Evolutionary conservation across 2,113 vertebrate species (phyloP), one percentile per base, ranked within the genome.

Genomic region (Lipotes vexillifer): DNA sequence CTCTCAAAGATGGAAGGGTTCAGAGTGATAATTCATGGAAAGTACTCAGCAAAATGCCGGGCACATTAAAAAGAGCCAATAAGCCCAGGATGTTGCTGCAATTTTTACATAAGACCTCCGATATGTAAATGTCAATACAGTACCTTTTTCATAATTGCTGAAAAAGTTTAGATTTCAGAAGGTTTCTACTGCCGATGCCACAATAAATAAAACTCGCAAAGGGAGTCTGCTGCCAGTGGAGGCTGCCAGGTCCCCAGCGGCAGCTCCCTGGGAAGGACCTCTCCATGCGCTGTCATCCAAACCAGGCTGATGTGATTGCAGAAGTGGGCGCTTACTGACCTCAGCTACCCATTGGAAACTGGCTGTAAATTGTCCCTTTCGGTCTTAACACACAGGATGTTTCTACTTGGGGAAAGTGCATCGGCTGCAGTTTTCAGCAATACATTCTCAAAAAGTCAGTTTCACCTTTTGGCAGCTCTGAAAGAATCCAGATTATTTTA

Each of bases 401-500:
- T 97, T 95, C 97, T 90, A 93, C 82, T 46, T 78, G 71, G 93
- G 80, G 96, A 97, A 99, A 98, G 59, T 94, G 97, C 97, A n/a
- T 5, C 41, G 77, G 96, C 96, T 97, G 98, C 98, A 98, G 75
- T 96, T 98, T 98, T 95, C 97, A 88, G 97, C 92, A 97, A 97
- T 95, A 92, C 57, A 33, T 97, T 94, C 98, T 98, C 96, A 82
- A 97, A 98, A 98, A 98, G 98, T 97, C 98, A 97, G 95, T 98
- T 98, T 97, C 96, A 97, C 97, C 98, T 98, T 98, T 97, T 98
- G 98, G 96, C 97, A 98, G 98, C 90, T 97, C 88, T 78, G 65
- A 97, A 97, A 81, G 88, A 96, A 98, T 69, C 87, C 52, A 74
- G 81, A 98, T 94, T 88, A 96, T 36, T 18, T 88, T 90, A 97